phyloP scores from a whole-genome alignment of 2,113 vertebrate genomes.

The Elgaria multicarinata region DNA sequence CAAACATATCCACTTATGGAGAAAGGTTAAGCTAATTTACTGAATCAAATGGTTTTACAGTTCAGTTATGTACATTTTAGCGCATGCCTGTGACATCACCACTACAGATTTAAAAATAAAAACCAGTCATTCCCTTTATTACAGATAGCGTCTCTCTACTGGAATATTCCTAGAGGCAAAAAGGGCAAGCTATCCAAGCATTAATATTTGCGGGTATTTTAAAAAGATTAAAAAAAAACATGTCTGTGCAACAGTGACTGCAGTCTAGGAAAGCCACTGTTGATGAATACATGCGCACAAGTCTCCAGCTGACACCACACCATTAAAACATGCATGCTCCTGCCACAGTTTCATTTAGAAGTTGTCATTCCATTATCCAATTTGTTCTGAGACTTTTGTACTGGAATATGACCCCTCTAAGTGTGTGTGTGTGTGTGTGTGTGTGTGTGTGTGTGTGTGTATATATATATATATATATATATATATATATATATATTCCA shows the following conservation, averaged over 20 bases:
- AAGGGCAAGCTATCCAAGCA: slow-evolving; percentile 40
- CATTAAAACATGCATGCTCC: slow-evolving; percentile 56
- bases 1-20: neutral
- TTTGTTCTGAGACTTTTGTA: slow-evolving; percentile 65
- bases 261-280: slow-evolving; percentile 60
- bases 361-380: slow-evolving; percentile 70
- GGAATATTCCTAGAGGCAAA: neutral
- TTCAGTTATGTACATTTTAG: neutral
- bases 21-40: slow-evolving; percentile 15
- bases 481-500: slow-evolving; percentile 72
- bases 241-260: slow-evolving; percentile 65
- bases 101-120: slow-evolving; percentile 26
- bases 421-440: no score
- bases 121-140: neutral
- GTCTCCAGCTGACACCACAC: slow-evolving; percentile 35
- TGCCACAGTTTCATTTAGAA: slow-evolving; percentile 70
- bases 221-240: slow-evolving; percentile 65
- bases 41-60: neutral
- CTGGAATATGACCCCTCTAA: slow-evolving; percentile 68
- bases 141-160: neutral
- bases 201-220: slow-evolving; percentile 62
- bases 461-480: no score
- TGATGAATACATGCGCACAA: slow-evolving; percentile 33
- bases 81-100: slow-evolving; percentile 29
- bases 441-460: no score